Conservation (phyloP, 2,888 invertebrate species). For the Fabriciana adippe region DNA sequence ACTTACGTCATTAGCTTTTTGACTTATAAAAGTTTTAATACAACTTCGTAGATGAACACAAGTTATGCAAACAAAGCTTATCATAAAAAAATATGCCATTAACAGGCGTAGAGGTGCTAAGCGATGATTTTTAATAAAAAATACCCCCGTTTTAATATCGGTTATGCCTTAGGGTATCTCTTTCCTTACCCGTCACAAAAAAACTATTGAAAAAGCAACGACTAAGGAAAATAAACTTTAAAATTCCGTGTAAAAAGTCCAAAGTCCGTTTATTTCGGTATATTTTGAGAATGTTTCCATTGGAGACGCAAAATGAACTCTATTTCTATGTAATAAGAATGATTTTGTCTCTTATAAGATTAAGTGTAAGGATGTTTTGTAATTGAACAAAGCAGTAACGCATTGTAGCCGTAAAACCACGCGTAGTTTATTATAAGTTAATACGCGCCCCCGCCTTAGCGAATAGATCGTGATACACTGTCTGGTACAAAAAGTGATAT, state of each 20-base stretch:
- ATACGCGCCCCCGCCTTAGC: slow-evolving; percentile 68
- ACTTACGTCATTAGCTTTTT: background rate
- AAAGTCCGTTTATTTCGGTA: background rate
- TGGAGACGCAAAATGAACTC: slow-evolving; percentile 3
- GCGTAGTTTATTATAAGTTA: slow-evolving; percentile 79
- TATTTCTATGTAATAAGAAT: slow-evolving; percentile 12
- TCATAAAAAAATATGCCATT: slow-evolving; percentile 45
- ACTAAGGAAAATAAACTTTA: slow-evolving; percentile 31
- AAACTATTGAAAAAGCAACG: slow-evolving; percentile 8
- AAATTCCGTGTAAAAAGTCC: background rate
- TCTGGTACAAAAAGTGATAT: slow-evolving; percentile 45
- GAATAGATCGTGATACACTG: slow-evolving; percentile 52
- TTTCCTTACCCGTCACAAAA: slow-evolving; percentile 35
- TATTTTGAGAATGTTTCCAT: background rate
- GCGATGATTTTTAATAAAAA: slow-evolving; percentile 76
- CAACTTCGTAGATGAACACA: slow-evolving; percentile 17
- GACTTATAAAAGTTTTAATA: background rate
- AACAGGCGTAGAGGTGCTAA: slow-evolving; percentile 51
- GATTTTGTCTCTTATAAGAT: slow-evolving; percentile 13
- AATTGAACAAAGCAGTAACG: slow-evolving; percentile 46
- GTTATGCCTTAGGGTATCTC: slow-evolving; percentile 61
- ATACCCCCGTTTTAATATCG: slow-evolving; percentile 67
- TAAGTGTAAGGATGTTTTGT: slow-evolving; percentile 44
- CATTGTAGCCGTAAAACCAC: slow-evolving; percentile 64
- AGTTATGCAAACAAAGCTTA: slow-evolving; percentile 41